Evolutionary conservation across 2,113 vertebrate species (phyloP).

Genomic region (western clawed frog (Xenopus tropicalis)): UCB_Xtro_10.0 CM004446.2:122199501-122200000

Average conservation of each 20-base stretch:
- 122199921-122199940: conserved; percentile 34
- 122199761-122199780: conserved; percentile 40
- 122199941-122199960: conserved; percentile 38
- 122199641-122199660: not conserved
- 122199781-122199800: conserved; percentile 60
- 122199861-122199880: conserved; percentile 64
- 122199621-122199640: not conserved
- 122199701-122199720: conserved; percentile 46
- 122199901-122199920: conserved; percentile 38
- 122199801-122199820: conserved; percentile 68
- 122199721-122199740: conserved; percentile 58
- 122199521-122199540: no score
- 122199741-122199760: conserved; percentile 49
- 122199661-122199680: conserved; percentile 1
- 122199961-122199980: conserved; percentile 38
- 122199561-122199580: no score
- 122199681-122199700: conserved; percentile 26
- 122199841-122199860: conserved; percentile 58
- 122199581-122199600: no score
- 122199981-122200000: conserved; percentile 40
- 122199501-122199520: no score
- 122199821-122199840: conserved; percentile 61
- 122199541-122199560: no score
- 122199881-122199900: conserved; percentile 42
- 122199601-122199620: no score